These are phyloP conservation scores for Rostratula benghalensis DNA, from an alignment of 2,113 vertebrate species.

Conservation along the genomic window DNA sequence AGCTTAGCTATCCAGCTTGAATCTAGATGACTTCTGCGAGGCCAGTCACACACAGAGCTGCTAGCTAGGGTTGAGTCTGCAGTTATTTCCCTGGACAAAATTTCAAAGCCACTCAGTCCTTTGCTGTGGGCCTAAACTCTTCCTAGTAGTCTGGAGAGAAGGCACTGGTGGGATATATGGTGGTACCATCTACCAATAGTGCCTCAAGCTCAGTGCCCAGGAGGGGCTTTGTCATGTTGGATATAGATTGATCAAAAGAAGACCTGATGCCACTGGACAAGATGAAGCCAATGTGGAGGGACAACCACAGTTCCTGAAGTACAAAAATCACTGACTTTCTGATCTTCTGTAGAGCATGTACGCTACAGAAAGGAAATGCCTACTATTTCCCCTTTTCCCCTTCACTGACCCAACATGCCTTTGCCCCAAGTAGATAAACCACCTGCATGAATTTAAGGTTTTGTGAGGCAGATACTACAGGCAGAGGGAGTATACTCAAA, in stretches of 20 bases:
- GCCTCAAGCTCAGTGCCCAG: neutral
- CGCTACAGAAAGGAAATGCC: neutral
- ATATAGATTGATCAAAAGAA: neutral
- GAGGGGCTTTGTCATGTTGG: neutral
- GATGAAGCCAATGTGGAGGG: neutral
- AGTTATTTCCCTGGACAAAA: neutral
- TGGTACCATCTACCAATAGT: neutral
- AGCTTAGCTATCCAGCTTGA: neutral
- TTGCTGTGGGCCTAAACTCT: neutral
- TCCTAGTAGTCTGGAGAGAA: neutral
- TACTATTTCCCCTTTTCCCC: neutral
- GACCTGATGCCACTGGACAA: neutral
- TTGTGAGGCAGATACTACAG: neutral
- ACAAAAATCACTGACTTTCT: neutral
- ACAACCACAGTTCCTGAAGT: neutral
- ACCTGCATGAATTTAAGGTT: neutral
- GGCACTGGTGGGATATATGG: neutral
- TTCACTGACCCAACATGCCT: neutral
- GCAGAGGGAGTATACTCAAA: neutral
- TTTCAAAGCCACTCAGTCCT: neutral
- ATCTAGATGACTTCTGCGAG: neutral
- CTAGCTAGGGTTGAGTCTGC: neutral
- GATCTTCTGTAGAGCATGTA: neutral
- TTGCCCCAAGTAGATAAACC: neutral
- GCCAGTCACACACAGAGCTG: neutral